Evolutionary conservation across 2,113 vertebrate genomes (phyloP), one percentile per base, ranked within the genome.

Genomic region (Gallinago paraguaiae): DNA sequence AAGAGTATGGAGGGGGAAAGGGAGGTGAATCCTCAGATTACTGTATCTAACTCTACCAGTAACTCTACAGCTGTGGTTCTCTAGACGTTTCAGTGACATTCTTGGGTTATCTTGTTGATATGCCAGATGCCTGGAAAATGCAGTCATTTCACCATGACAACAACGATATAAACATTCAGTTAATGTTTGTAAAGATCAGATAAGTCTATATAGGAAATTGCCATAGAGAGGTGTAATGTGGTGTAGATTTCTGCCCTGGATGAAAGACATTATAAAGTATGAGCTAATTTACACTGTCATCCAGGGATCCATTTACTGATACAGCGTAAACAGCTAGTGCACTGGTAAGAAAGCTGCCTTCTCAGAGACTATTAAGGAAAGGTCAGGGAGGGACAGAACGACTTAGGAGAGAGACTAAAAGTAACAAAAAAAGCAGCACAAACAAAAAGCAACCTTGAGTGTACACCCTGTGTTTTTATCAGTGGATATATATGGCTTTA

Each of bases 21-120:
- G 7, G 14, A 65, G 5, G 7, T 48, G 45, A 2, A 65, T 57
- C 7, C 28, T 39, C 11, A 61, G 14, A n/a, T 17, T 41, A 31
- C 31, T 71, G 4, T 11, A 5, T 30, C n/a, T 79, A 39, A 57
- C 11, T 64, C 17, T 57, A 45, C 11, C 2, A 13, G 15, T 50
- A 54, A 23, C 5, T 78, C 11, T n/a, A 8, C 53, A 64, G 10
- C 35, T 65, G n/a, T 54, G 22, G 10, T 41, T 86, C 31, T 82
- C 15, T 30, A 70, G 28, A 82, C 33, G 46, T 17, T 68, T 57
- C 4, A 78, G 2, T 10, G 1, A 50, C 0, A 0, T 46, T 28
- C 10, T 64, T 23, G 8, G 3, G 4, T 81, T 92, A 63, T 75
- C 46, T 51, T 83, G 10, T 10, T 88, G 69, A 35, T 18, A 18